Evolutionary conservation across 2,113 vertebrate genomes (phyloP), one percentile per base, ranked within the genome.

Genomic region (Miniopterus natalensis): DNA sequence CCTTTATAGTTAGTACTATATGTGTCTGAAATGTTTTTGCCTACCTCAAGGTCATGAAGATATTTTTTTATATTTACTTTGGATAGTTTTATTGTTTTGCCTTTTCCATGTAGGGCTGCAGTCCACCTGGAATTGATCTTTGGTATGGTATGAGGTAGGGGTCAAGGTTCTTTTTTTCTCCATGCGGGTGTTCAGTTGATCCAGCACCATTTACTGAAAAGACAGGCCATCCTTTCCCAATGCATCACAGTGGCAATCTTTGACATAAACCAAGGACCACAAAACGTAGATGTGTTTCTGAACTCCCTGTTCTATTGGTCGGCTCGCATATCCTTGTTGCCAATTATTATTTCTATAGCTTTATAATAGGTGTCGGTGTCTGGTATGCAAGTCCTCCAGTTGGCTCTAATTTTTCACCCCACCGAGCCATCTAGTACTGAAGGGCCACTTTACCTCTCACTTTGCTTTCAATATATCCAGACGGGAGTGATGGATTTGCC

Each of bases 101-200:
- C 66, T 92, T 79, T 65, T 51, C 68, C 51, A 40, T 49, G 78
- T 94, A 77, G 40, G 61, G 75, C 70, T 84, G 74, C 96, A 84
- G 53, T 84, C 31, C 14, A 20, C 20, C 23, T 51, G 63, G 36
- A 93, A 73, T 70, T 51, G n/a, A 78, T 29, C 45, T 91, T 66
- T 29, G 17, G 57, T 53, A n/a, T 65, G 20, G 23, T 70, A 10
- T 40, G 36, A 83, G 21, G 21, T n/a, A 61, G 49, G 63, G 29
- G 17, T 92, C n/a, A 40, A 47, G 36, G 36, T 36, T 77, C 49
- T 51, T 40, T 90, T 92, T 68, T 57, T 8, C 27, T 51, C 49
- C 57, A 8, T 49, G 47, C 81, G 40, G 17, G 6, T 55, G 11
- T 68, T 87, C 45, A 77, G n/a, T 20, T 66, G 61, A 68, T 42